Base-by-base conservation (phyloP, 1,140 invertebrate species). In the Paramacrobiotus metropolitanus region DNA sequence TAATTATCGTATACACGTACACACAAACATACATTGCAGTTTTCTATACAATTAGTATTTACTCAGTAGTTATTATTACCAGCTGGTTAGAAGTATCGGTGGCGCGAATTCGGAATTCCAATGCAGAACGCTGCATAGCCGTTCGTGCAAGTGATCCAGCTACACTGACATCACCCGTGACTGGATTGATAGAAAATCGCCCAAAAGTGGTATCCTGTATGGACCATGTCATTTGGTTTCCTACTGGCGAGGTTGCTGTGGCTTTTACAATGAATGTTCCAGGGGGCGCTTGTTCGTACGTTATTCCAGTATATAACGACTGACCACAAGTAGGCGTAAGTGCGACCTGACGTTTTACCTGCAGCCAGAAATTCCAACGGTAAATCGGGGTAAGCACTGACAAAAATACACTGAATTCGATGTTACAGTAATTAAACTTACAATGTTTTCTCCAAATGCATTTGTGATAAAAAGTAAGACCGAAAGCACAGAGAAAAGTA, bases 101-200 rank as follows among this genome's bases (percentile, higher is more conserved):
- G 9, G 48, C 48, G 9, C 48, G 48, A 55, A 55, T 55, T 18
- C 48, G 48, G 48, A 55, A 55, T 28, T 55, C 48, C 48, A 55
- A 4, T 4, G 48, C 48, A 24, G 48, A 55, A 4, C 48, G 48
- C 48, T 55, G 48, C 48, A 9, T 9, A 9, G 48, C 48, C 4
- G 48, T 24, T 28, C 48, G 48, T 18, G 15, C 15, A 9, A 55
- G 48, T 4, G 48, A 55, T 24, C 48, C 48, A 15, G 48, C 48
- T 4, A 55, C 48, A 24, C 9, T 55, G 9, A 55, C 48, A 9
- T 9, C 48, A 9, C 48, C 48, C 4, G 48, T n/a, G n/a, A n/a
- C 9, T 28, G 48, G 48, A 24, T 28, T 55, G 48, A 55, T 55
- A 24, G 24, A 15, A 24, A 55, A 55, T 24, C 24, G 9, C 48